Evolutionary conservation across 2,797 vertebrate genomes (phyloP).

Genomic region (Varecia variegata): DNA sequence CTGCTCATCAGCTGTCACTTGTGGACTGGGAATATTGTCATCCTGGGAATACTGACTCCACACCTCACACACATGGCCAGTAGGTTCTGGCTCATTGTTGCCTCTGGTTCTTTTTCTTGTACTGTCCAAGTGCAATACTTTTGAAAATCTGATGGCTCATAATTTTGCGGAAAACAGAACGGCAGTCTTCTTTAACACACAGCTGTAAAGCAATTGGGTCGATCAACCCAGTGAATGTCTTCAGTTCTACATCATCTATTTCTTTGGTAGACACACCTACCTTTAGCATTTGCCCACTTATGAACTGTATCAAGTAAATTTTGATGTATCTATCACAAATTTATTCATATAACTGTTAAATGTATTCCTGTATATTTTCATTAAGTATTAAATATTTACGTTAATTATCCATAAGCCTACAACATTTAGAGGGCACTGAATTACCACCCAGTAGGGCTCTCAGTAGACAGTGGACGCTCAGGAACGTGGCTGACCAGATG

Average conservation of each 20-base stretch:
- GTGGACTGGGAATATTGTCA: not conserved
- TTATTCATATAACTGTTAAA: not conserved
- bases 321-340: not conserved
- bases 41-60: not conserved
- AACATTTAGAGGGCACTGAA: not conserved
- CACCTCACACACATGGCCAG: too few species aligned
- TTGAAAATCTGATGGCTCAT: not conserved
- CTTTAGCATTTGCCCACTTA: not conserved
- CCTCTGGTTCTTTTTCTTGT: not conserved
- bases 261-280: not conserved
- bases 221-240: not conserved
- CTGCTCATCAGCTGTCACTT: too few species aligned
- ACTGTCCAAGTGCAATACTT: not conserved
- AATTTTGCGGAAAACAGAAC: not conserved
- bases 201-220: not conserved
- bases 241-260: not conserved
- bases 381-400: not conserved
- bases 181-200: not conserved
- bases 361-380: not conserved
- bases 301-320: not conserved
- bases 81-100: not conserved
- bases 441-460: not conserved
- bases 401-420: not conserved
- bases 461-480: not conserved
- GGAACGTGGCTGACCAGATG: not conserved